Evolutionary conservation across 2,797 vertebrate species (phyloP), one percentile per base, ranked within the genome.

Genomic region (Knipowitschia caucasica): DNA sequence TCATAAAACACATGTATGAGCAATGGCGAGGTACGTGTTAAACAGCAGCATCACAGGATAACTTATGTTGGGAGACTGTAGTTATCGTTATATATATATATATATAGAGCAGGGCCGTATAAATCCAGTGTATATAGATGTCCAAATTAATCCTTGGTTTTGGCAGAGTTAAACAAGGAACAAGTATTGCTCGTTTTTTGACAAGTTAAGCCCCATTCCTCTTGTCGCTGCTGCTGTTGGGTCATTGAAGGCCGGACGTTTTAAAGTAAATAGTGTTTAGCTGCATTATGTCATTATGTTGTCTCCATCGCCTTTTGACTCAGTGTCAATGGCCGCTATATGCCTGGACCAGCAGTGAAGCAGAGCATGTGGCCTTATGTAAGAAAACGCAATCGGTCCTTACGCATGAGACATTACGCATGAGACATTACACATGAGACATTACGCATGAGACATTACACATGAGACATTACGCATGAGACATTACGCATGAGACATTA

Each of bases 241-340:
- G 15, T 8, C 35, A 6, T 7, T 11, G 5, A 12, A 36, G 14
- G 7, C 34, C 34, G 5, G 11, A 7, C 3, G 12, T 25, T 40
- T 12, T 5, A 12, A 4, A 4, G 38, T 12, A 7, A 25, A n/a
- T 24, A 43, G 87, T 25, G 23, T 6, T 8, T 2, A 14, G 6
- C 7, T 14, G 10, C 85, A 89, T 89, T 88, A 86, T 73, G 85
- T 84, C n/a, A n/a, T n/a, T n/a, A n/a, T n/a, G n/a, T n/a, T n/a
- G n/a, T n/a, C n/a, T n/a, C n/a, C n/a, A n/a, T n/a, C n/a, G n/a
- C n/a, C n/a, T n/a, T n/a, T n/a, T n/a, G n/a, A 75, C 71, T 55
- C 62, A 2, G 75, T 51, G 78, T 88, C 85, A 87, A 90, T 89
- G 87, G 85, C 81, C 67, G 67, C 59, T 59, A 68, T 77, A 73